Conservation (phyloP, 2,888 invertebrate genomes). For the Eupelmus urozonus region DNA sequence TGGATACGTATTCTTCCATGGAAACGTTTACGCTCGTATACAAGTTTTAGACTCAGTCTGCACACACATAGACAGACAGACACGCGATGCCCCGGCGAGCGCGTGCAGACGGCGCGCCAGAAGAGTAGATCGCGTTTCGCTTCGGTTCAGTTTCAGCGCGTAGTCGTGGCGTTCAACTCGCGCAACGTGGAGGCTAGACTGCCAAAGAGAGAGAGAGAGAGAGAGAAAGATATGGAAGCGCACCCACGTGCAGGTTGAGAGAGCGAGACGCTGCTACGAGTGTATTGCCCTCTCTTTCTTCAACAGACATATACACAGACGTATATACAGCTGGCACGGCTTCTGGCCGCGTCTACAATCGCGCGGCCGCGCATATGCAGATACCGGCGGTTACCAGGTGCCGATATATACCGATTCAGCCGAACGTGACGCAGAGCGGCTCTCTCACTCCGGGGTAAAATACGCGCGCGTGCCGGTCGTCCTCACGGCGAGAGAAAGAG, state of each 20-base stretch:
- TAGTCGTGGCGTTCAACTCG: slow-evolving; percentile 31
- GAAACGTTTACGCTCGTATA: background rate
- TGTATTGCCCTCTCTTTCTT: background rate
- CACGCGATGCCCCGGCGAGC: too few relatives aligned
- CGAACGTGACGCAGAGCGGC: background rate
- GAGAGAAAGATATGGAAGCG: background rate
- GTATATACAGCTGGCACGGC: too few relatives aligned
- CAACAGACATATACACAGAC: too few relatives aligned
- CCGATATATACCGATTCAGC: too few relatives aligned
- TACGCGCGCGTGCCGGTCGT: background rate
- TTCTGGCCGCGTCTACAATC: background rate
- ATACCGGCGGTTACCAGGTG: too few relatives aligned
- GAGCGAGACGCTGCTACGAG: too few relatives aligned
- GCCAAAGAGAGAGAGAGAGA: slow-evolving; percentile 61
- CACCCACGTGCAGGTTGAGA: background rate
- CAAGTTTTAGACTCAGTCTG: too few relatives aligned
- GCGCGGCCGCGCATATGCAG: too few relatives aligned
- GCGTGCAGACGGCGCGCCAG: too few relatives aligned
- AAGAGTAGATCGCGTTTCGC: slow-evolving; percentile 32
- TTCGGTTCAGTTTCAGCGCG: slow-evolving; percentile 6
- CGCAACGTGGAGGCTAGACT: slow-evolving; percentile 34
- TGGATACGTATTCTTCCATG: too few relatives aligned
- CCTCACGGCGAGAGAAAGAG: slow-evolving; percentile 63
- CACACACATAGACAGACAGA: too few relatives aligned
- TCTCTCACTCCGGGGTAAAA: background rate